Percentiles rank a stretch among this genome's conserved stretches.
phyloP scores from a whole-genome alignment of 64 coral and sea anemone genomes.

The Hydrozoanthus tunicans region DNA sequence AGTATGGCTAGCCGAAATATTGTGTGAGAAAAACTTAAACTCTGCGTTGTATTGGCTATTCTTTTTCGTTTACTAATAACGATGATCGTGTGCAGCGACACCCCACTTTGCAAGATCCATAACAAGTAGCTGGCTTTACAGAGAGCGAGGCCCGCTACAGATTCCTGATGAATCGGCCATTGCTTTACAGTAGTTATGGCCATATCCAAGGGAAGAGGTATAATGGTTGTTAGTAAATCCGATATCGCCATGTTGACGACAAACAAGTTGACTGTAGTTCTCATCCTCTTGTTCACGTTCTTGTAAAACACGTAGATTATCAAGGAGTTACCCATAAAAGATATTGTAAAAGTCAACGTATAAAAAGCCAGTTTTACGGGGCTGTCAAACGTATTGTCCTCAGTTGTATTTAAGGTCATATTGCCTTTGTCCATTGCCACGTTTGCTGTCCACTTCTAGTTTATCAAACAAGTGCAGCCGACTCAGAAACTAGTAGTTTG shows the following conservation, averaged over 20 bases:
- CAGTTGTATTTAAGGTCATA: not conserved
- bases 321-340: not conserved
- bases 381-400: not conserved
- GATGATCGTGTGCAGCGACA: not conserved
- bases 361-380: not conserved
- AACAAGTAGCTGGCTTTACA: not conserved
- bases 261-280: not conserved
- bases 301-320: not conserved
- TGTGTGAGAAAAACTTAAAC: too few relatives aligned
- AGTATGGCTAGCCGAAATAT: too few relatives aligned
- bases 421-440: not conserved
- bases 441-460: too few relatives aligned
- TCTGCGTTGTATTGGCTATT: too few relatives aligned
- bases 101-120: not conserved
- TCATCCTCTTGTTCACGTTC: not conserved
- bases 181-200: not conserved
- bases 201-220: not conserved
- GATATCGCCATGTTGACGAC: not conserved
- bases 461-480: too few relatives aligned
- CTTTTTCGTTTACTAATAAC: not conserved
- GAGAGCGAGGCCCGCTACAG: not conserved
- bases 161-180: not conserved
- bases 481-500: too few relatives aligned
- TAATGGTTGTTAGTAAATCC: not conserved
- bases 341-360: not conserved